Percentiles rank a stretch among this genome's conserved stretches.
These are phyloP conservation scores for Xanthia icteritia DNA, from an alignment of 2,888 invertebrate species.

Conservation along the genomic window DNA sequence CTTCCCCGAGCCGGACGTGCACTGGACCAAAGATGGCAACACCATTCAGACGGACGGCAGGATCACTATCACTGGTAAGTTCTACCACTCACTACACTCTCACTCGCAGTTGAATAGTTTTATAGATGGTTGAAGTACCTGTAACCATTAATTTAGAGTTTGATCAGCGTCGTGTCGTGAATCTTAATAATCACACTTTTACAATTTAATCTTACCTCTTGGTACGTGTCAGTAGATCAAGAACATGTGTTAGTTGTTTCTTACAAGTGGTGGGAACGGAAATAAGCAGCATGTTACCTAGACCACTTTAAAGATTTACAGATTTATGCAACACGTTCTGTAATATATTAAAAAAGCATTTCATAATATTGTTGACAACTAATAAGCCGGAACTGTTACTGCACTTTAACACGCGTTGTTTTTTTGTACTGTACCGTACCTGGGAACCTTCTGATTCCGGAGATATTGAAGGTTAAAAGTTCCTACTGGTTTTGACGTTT, in stretches of 20 bases:
- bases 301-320: not conserved
- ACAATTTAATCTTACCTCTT: not conserved
- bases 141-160: not conserved
- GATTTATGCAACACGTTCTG: not conserved
- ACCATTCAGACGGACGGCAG: constrained; percentile 90
- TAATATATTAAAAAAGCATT: too few species aligned
- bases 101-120: not conserved
- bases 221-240: not conserved
- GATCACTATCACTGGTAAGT: constrained; percentile 92
- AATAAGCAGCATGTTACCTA: not conserved
- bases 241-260: not conserved
- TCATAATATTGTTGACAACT: not conserved
- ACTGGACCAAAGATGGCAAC: constrained; percentile 95
- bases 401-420: not conserved
- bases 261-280: not conserved
- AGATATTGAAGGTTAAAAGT: not conserved
- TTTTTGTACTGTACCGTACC: not conserved
- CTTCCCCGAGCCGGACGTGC: constrained; percentile 93
- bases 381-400: not conserved
- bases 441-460: too few species aligned
- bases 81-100: not conserved
- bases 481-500: not conserved
- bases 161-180: not conserved
- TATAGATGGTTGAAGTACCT: not conserved
- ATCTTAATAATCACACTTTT: not conserved